A percentile compares a stretch with the other conserved stretches of the same genome.
Conservation (phyloP, 1,140 invertebrate genomes). For the Pachyrhynchus sulphureomaculatus region DNA sequence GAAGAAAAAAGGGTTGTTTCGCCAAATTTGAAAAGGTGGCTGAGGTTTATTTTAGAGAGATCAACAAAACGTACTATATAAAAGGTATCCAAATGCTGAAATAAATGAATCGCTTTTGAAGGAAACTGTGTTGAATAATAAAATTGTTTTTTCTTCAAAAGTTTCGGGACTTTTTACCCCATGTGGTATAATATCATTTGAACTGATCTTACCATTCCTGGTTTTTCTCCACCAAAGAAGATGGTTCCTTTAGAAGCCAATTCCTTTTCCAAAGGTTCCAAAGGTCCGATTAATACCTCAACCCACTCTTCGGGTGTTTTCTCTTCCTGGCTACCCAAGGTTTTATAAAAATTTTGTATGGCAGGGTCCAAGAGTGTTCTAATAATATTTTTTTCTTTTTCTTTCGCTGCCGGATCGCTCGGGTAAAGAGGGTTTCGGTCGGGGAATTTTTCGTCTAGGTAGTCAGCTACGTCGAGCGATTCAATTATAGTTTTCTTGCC, state of each 20-base stretch:
- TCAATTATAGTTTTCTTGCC: slow-evolving; percentile 71
- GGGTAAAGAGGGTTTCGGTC: slow-evolving; percentile 62
- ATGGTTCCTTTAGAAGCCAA: slow-evolving; percentile 60
- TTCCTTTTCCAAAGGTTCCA: slow-evolving; percentile 69
- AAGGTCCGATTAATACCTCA: slow-evolving; percentile 50
- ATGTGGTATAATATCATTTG: too few relatives aligned
- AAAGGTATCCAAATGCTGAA: too few relatives aligned
- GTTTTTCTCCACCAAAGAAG: slow-evolving; percentile 68
- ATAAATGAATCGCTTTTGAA: too few relatives aligned
- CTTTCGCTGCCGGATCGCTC: slow-evolving; percentile 58
- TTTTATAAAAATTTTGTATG: slow-evolving; percentile 38
- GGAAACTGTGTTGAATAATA: too few relatives aligned
- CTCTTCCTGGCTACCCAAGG: slow-evolving; percentile 31
- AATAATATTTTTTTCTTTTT: slow-evolving; percentile 45
- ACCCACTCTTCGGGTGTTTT: slow-evolving; percentile 37
- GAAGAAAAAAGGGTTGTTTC: too few relatives aligned
- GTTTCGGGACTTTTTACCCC: too few relatives aligned
- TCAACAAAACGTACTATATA: too few relatives aligned
- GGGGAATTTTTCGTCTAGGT: slow-evolving; percentile 78
- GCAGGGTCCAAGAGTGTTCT: slow-evolving; percentile 58
- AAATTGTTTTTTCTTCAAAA: too few relatives aligned
- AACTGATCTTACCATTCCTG: slow-evolving; percentile 68
- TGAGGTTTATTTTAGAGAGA: too few relatives aligned
- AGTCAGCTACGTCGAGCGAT: slow-evolving; percentile 79
- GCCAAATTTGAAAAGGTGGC: too few relatives aligned